A percentile compares a stretch with the other conserved stretches of the same genome.
phyloP scores from a whole-genome alignment of 2,888 invertebrate species.

The Stenodema calcarata region DNA sequence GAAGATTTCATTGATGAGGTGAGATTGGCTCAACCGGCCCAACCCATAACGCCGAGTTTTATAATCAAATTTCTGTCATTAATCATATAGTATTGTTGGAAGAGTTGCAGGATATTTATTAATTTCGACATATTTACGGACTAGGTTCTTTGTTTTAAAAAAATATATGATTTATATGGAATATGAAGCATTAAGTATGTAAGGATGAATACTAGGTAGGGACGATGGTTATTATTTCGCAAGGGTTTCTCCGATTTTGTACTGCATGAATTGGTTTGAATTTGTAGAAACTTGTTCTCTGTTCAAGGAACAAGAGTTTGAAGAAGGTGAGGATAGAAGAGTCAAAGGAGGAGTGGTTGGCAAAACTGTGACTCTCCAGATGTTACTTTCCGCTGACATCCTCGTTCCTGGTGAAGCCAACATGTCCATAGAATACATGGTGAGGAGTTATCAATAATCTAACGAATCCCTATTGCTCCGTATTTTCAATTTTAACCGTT shows the following conservation, averaged over 20 bases:
- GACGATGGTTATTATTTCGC: no score
- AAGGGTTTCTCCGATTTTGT: background rate
- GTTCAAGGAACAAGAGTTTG: constrained; percentile 37
- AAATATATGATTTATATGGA: background rate
- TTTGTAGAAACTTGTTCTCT: background rate
- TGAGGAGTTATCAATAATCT: no score
- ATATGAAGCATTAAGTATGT: no score
- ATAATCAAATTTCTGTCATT: no score
- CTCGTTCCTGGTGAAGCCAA: constrained; percentile 81
- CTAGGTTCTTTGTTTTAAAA: no score
- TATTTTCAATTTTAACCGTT: background rate
- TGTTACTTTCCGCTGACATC: constrained; percentile 83
- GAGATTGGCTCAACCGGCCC: constrained; percentile 28
- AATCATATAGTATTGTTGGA: no score
- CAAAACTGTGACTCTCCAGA: constrained; percentile 81
- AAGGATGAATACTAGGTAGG: no score
- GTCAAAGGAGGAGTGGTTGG: constrained; percentile 60
- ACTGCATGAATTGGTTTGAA: background rate
- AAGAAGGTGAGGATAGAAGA: constrained; percentile 52
- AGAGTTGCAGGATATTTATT: no score
- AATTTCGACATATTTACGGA: no score
- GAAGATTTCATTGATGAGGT: constrained; percentile 69
- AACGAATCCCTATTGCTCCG: background rate
- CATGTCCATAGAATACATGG: constrained; percentile 90
- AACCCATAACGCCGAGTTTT: no score